Evolutionary conservation across 1,140 invertebrate genomes (phyloP).

Genomic region (Diorhabda carinulata): DNA sequence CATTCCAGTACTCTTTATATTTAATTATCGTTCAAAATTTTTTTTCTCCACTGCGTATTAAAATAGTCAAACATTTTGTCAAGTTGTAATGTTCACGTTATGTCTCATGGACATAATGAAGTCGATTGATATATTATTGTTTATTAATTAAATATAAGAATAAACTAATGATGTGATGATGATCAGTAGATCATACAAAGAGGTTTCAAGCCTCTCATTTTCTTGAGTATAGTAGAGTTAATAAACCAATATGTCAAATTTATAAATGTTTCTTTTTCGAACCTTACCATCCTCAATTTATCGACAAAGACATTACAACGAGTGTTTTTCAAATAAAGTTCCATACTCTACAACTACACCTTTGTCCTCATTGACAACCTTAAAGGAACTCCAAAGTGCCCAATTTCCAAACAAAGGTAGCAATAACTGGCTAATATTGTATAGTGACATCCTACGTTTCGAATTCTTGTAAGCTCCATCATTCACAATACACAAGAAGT

Average conservation of each 20-base stretch:
- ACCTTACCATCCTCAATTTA: background rate
- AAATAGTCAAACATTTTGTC: slow-evolving; percentile 46
- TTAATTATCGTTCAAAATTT: slow-evolving; percentile 3
- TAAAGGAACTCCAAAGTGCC: too few relatives aligned
- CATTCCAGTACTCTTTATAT: slow-evolving; percentile 19
- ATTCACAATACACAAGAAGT: too few relatives aligned
- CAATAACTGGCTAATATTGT: too few relatives aligned
- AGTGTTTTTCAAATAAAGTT: too few relatives aligned
- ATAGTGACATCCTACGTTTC: too few relatives aligned
- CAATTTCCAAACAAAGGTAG: too few relatives aligned
- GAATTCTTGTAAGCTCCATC: too few relatives aligned
- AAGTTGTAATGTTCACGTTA: slow-evolving; percentile 45
- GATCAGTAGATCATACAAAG: slow-evolving; percentile 48
- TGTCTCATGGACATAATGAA: slow-evolving; percentile 44
- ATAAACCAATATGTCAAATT: slow-evolving; percentile 50
- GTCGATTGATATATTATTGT: slow-evolving; percentile 48
- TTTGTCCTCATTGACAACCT: too few relatives aligned
- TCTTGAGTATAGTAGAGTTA: slow-evolving; percentile 51
- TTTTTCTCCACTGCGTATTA: slow-evolving; percentile 6
- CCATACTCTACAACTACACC: too few relatives aligned
- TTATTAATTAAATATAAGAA: slow-evolving; percentile 49
- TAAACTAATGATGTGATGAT: slow-evolving; percentile 51
- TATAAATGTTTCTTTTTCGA: slow-evolving; percentile 22
- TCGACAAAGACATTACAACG: too few relatives aligned
- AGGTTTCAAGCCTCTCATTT: slow-evolving; percentile 45